These are phyloP conservation scores for Microdon myrmicae DNA, from an alignment of 2,888 invertebrate genomes.

Conservation along the genomic window DNA sequence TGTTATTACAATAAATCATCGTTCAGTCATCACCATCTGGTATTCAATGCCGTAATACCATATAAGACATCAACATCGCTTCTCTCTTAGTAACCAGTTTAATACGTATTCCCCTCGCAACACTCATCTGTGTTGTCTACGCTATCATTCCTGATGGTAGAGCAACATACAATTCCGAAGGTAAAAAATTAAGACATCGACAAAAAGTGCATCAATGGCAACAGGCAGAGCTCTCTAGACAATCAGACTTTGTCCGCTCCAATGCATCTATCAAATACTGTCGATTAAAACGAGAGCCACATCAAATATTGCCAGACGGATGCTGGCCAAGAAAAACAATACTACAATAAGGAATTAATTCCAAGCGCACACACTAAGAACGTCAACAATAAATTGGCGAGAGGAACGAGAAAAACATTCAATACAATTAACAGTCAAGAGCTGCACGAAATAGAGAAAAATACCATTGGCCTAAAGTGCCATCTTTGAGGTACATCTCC, in stretches of 20 bases:
- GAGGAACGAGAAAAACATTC: slow-evolving; percentile 18
- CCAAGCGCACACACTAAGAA: slow-evolving; percentile 31
- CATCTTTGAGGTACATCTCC: slow-evolving; percentile 50
- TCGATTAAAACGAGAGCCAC: no score
- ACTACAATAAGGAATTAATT: slow-evolving; percentile 38
- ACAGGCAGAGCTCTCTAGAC: slow-evolving; percentile 31
- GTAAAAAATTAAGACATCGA: slow-evolving; percentile 41
- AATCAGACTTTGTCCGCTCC: slow-evolving; percentile 26
- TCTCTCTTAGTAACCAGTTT: slow-evolving; percentile 32
- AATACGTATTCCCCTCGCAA: slow-evolving; percentile 42
- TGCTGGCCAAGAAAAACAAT: slow-evolving; percentile 17
- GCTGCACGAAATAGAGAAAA: slow-evolving; percentile 23
- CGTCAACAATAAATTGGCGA: not conserved
- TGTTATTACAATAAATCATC: no score
- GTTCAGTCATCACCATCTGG: slow-evolving; percentile 43
- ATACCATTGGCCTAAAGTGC: slow-evolving; percentile 48
- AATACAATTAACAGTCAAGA: slow-evolving; percentile 41
- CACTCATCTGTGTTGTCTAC: slow-evolving; percentile 35
- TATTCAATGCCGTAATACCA: slow-evolving; percentile 43
- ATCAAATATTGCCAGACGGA: no score
- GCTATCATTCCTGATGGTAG: slow-evolving; percentile 13
- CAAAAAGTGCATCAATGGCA: slow-evolving; percentile 32
- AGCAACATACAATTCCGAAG: slow-evolving; percentile 3
- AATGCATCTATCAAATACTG: slow-evolving; percentile 28
- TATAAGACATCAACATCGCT: slow-evolving; percentile 16